Base-by-base conservation (phyloP, 2,797 vertebrate species). In the Anisognathus igniventris region DNA sequence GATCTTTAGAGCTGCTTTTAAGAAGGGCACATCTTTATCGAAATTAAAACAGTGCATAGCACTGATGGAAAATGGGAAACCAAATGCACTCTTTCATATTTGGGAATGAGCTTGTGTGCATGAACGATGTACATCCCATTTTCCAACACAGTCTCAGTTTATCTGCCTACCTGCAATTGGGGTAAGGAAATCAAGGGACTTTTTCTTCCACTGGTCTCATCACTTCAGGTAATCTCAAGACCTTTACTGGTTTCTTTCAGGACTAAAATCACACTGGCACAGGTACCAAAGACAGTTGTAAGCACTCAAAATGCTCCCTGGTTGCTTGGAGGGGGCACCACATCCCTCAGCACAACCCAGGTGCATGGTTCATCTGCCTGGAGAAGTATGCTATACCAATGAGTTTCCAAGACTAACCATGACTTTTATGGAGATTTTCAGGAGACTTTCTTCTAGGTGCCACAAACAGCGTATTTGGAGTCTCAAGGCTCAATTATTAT, bases 341-440 rank as follows among this genome's bases (percentile, higher is more conserved):
- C 0, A 0, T 44, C 5, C n/a, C 30, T 47, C 33, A 22, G 45
- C 18, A 30, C 22, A 56, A 31, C 6, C 7, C n/a, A 22, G 44
- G 62, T 8, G 9, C 10, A 10, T 2, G 3, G 39, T 30, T 58
- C 40, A 8, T 27, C 62, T 62, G 5, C 28, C 58, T 72, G 58
- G 22, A 85, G 37, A 53, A 71, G 16, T 21, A 33, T 2, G 13
- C 14, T 25, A 54, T 14, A 54, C 7, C 14, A 53, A 37, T 4
- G 28, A 61, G 8, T 47, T 83, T 88, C 62, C 21, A 80, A 86
- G 62, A 75, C 31, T 57, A 82, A 33, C 7, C 13, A 30, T 10
- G 10, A 68, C 18, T 54, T 74, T 88, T 24, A 72, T 1, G 5
- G 39, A 65, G 47, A 82, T 57, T 68, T 80, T 71, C 2, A 5